Conservation (phyloP, 64 coral and sea anemone species). For the Pachyseris speciosa region DNA sequence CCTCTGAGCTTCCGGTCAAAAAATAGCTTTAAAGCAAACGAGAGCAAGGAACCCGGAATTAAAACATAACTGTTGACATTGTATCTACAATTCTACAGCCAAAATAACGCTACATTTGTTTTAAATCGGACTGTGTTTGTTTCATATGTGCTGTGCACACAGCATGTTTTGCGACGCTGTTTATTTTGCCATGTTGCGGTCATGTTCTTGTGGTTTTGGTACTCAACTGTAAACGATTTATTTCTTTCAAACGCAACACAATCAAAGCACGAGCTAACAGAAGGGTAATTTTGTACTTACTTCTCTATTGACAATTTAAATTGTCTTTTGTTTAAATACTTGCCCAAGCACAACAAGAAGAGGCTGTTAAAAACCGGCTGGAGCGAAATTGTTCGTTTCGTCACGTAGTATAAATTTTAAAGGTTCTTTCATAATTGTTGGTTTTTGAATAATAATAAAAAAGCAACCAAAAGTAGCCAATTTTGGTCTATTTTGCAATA, state of each 20-base stretch:
- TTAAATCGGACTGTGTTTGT: neutral
- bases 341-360: neutral
- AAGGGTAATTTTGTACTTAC: neutral
- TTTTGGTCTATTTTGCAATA: no score
- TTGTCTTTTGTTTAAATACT: neutral
- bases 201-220: neutral
- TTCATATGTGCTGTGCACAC: neutral
- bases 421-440: no score
- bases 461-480: no score
- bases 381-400: no score
- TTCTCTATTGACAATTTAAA: neutral
- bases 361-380: no score
- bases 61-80: neutral
- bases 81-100: neutral
- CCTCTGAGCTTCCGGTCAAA: neutral
- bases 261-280: neutral
- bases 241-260: neutral
- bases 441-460: no score
- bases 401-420: no score
- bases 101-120: neutral
- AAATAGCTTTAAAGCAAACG: neutral
- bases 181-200: neutral
- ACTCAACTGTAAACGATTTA: neutral
- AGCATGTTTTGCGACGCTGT: neutral
- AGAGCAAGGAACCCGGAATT: neutral